Base-by-base conservation (phyloP, 2,888 invertebrate species). In the Eupeodes latifasciatus region DNA sequence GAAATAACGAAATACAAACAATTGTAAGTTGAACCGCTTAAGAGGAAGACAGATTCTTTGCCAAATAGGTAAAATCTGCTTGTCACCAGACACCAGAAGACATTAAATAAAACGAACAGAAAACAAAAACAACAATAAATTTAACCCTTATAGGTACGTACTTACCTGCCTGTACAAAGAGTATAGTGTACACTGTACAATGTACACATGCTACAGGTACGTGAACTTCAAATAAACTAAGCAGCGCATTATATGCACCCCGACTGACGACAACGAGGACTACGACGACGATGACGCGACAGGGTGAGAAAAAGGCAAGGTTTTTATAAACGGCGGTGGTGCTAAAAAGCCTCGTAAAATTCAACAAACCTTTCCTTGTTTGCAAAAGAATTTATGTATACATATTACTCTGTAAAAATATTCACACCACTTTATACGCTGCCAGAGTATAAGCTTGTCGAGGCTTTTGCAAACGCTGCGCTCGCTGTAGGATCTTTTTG, bases 1-100 rank as follows among this genome's bases (percentile, higher is more conserved):
- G 55, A n/a, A 74, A 78, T 64, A 82, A 82, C 82, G 49, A 86
- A 86, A 79, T 82, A 71, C 75, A 79, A 86, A 86, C 75, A 80
- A 27, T 16, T 40, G 0, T 7, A 40, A 59, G 49, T 69, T 71
- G 76, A 19, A 51, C 14, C 40, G 53, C 71, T 75, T 59, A 71
- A 62, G 59, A 62, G 59, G 57, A 53, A 40, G 40, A 55, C 53
- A 57, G 74, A 61, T 74, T 34, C 16, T 53, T 69, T 66, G 55
- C 2, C 44, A 40, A 44, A 47, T 44, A 10, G 55, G 47, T 64
- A 55, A 81, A 62, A 75, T 51, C 74, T 16, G 62, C 78, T 27
- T 44, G 85, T 40, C 55, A 77, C 19, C 47, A 66, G 27, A 81
- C 74, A 59, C 69, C 51, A 72, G 72, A 81, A 66, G 14, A 69